Base-by-base conservation (phyloP, 1,140 invertebrate genomes). In the Nixonia krombeini region DNA sequence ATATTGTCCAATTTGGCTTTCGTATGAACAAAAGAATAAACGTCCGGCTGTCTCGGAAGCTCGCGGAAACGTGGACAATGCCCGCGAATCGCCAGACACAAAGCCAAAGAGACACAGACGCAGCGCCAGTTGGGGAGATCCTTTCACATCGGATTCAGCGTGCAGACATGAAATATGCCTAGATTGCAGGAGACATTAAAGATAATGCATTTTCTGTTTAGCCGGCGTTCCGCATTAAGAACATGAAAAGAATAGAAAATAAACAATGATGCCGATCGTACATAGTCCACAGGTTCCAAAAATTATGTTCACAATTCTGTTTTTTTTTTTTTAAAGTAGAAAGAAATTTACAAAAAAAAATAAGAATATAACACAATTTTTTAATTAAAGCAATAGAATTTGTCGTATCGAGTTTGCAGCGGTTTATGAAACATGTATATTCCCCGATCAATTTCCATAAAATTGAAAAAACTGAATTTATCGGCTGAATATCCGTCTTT, bases 111-210 rank as follows among this genome's bases (percentile, higher is more conserved):
- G 33, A 17, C 49, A 26, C 55, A 51, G 51, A 38, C 44, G 56
- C 45, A 13, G 45, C 56, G 53, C 55, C 55, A 67, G 50, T 50
- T 51, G 53, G 53, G 51, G 51, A 59, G 56, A 59, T 59, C 63
- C 40, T 61, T 67, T 67, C 56, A 56, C 58, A 58, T 67, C 59
- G 50, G 45, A 59, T 59, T 28, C 40, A 18, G 56, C 35, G 7
- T 13, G 31, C 8, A 52, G 61, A 65, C 55, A 65, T 56, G 49
- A 65, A 57, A 50, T 65, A 57, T 52, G 42, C 42, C 49, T 55
- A 63, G 50, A 63, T 50, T 41, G 59, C 37, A n/a, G 28, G 25
- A 37, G 28, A 56, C 38, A 31, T 37, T 56, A 35, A 56, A 45
- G 40, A 53, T 33, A 28, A 21, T 6, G 5, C n/a, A 45, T 45